Percentiles rank a stretch among this genome's conserved stretches.
Evolutionary conservation across 2,888 invertebrate species (phyloP).

Genomic region (Syrista parreyssii): DNA sequence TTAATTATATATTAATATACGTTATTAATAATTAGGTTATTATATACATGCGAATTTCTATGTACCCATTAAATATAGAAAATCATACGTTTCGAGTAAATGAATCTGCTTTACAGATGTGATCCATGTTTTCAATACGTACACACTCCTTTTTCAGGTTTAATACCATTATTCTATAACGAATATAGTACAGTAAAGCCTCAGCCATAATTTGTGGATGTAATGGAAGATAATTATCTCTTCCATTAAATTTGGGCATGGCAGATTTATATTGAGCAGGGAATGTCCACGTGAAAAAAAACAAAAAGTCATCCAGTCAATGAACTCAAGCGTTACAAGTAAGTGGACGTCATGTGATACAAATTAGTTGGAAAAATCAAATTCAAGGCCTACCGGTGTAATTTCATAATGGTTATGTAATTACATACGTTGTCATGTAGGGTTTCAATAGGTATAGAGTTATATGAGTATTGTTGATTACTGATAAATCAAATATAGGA

Average conservation of each 20-base stretch:
- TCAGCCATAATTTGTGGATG: background rate
- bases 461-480: background rate
- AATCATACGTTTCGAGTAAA: background rate
- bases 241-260: background rate
- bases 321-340: background rate
- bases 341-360: background rate
- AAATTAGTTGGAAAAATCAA: background rate
- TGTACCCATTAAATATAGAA: background rate
- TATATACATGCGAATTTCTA: background rate
- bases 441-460: background rate
- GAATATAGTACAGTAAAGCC: background rate
- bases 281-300: background rate
- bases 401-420: constrained; percentile 1
- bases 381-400: constrained; percentile 1
- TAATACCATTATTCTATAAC: background rate
- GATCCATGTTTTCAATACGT: background rate
- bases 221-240: background rate
- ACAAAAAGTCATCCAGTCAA: background rate
- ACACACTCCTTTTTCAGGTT: background rate
- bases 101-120: background rate
- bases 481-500: too few species aligned
- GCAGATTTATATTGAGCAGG: background rate
- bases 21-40: background rate
- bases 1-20: too few species aligned
- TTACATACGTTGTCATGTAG: background rate